phyloP scores from a whole-genome alignment of 2,797 vertebrate species.

The Erpetoichthys calabaricus region DNA sequence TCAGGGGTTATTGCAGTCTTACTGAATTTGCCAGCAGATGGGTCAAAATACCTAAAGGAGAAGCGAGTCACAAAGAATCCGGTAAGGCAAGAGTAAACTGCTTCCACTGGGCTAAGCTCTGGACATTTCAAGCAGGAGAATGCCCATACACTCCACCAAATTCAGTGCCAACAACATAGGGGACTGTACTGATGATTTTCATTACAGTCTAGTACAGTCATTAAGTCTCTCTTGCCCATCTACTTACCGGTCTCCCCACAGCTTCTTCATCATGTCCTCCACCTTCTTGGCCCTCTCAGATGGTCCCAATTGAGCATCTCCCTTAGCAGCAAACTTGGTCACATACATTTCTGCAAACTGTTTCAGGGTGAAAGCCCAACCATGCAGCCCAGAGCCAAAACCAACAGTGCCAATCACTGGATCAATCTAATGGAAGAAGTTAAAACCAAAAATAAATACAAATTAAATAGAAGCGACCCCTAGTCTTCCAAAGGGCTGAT shows the following conservation, averaged over 20 bases:
- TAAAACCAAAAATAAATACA: rapidly evolving
- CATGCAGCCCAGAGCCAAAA: conserved; percentile 86
- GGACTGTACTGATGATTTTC: too few species aligned
- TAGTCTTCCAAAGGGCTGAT: rapidly evolving
- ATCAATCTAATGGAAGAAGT: conserved; percentile 51
- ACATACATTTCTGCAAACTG: conserved; percentile 95
- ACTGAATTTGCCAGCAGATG: conserved; percentile 63
- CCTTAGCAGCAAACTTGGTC: conserved; percentile 81
- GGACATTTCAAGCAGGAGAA: too few species aligned
- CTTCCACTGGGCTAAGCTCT: too few species aligned
- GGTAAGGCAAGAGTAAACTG: rapidly evolving
- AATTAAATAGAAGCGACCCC: too few species aligned
- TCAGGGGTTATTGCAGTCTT: conserved; percentile 49
- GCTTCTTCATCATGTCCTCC: conserved; percentile 96
- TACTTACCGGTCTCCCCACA: conserved; percentile 82
- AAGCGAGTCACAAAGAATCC: neutral
- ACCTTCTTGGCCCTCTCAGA: conserved; percentile 79
- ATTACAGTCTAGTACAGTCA: too few species aligned
- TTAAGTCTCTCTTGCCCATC: neutral
- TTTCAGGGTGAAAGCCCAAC: conserved; percentile 95
- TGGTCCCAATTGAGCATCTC: conserved; percentile 55
- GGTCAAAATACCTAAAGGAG: conserved; percentile 62
- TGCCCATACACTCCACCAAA: too few species aligned
- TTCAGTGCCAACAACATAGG: too few species aligned
- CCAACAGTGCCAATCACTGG: conserved; percentile 77